Evolutionary conservation across 2,113 vertebrate genomes (phyloP), one percentile per base, ranked within the genome.

Genomic region (Benthochromis sp.): DNA sequence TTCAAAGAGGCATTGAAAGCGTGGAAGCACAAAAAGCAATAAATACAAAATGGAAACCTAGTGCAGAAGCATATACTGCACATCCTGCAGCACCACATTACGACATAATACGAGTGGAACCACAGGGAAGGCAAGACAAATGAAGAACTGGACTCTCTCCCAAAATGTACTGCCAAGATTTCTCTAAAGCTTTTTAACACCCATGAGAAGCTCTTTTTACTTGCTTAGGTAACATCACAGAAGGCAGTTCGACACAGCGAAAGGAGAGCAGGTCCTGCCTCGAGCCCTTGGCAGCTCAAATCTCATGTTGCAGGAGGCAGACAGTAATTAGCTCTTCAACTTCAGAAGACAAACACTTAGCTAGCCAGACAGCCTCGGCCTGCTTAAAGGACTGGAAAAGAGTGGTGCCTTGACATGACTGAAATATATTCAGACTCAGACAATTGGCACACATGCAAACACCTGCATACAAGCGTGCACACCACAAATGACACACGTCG

Each of bases 241-340:
- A 84, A 82, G 61, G 82, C 29, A 12, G 50, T 52, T 79, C 4
- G 53, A 79, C 21, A 13, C 88, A 84, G 85, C 84, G 38, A 82
- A 78, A 76, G 85, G 73, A 71, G 61, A 80, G 88, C 87, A 71
- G 87, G 83, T 92, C 90, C 85, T 73, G 90, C 89, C 92, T 90
- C 29, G 2, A 81, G 92, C 83, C 82, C 11, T 84, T 89, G 91
- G 93, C 91, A 93, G 92, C 92, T 91, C 82, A 43, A 71, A 84
- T 88, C 89, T 88, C 71, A 19, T 87, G 85, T 69, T 81, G 89
- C 85, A 88, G 86, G 84, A 93, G 87, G 84, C 50, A 81, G 87
- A 92, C 89, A 84, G 88, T 92, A 92, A 95, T 93, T 93, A 94
- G 91, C 92, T 93, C 91, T 85, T 94, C 90, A 91, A 88, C 94